Evolutionary conservation across 2,888 invertebrate genomes (phyloP), one percentile per base, ranked within the genome.

Genomic region (Cordylochernes scorpioides): DNA sequence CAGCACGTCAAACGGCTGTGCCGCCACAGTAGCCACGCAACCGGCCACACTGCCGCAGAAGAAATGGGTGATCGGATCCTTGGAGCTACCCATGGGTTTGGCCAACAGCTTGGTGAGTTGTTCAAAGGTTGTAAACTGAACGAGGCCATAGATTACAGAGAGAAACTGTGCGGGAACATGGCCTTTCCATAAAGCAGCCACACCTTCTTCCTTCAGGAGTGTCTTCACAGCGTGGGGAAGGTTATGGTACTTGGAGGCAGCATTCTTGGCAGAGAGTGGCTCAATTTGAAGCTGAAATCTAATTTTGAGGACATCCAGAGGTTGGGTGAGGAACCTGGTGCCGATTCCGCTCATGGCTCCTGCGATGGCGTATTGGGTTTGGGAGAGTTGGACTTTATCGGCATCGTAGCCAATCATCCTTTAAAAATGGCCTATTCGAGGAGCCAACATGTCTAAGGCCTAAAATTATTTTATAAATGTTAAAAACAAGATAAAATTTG

Each of bases 221-320:
- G 68, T 56, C n/a, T 46, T 46, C 8, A 67, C 49, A 3, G 84
- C 77, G 57, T 97, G 91, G 1, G 56, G 30, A 21, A 88, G 54
- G 3, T 82, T 72, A 41, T 62, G 64, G 52, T 94, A 94, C 52
- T 82, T 86, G 1, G 78, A 53, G 15, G 38, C 38, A 12, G 40
- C 65, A 16, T 37, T 35, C 22, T 35, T 46, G 41, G 43, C 49
- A 33, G 39, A 48, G 39, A 88, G 66, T 6, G 88, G 86, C 50
- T 91, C 91, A 9, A 86, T 66, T 64, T 94, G 94, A 18, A 94
- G 58, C 65, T 91, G 42, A n/a, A n/a, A n/a, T n/a, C n/a, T n/a
- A n/a, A n/a, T n/a, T n/a, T n/a, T n/a, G n/a, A n/a, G n/a, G n/a
- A n/a, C n/a, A n/a, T n/a, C n/a, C n/a, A n/a, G n/a, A n/a, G n/a